These are phyloP conservation scores for Agriopis aurantiaria DNA, from an alignment of 2,888 invertebrate genomes.

Conservation along the genomic window DNA sequence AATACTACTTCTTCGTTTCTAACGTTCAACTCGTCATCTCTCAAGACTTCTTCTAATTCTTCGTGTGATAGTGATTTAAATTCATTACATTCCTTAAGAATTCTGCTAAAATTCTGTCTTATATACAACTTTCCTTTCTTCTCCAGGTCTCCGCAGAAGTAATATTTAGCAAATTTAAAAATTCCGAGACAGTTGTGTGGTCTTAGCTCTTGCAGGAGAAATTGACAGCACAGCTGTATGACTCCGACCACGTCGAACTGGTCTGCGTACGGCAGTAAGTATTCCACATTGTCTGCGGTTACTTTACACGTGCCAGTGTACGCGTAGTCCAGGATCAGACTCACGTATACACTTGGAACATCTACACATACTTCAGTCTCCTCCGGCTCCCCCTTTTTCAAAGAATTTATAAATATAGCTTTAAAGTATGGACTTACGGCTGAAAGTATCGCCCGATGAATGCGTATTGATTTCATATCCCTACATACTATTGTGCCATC, in stretches of 20 bases:
- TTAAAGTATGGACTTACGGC: constrained; percentile 91
- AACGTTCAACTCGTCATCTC: constrained; percentile 91
- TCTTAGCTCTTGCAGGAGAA: constrained; percentile 87
- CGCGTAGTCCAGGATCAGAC: constrained; percentile 90
- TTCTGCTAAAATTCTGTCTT: constrained; percentile 86
- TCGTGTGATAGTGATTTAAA: constrained; percentile 87
- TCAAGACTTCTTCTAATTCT: constrained; percentile 88
- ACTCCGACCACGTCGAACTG: constrained; percentile 91
- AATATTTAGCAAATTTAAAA: constrained; percentile 89
- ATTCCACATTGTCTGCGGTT: constrained; percentile 89
- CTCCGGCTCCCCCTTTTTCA: constrained; percentile 87
- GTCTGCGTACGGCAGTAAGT: constrained; percentile 90
- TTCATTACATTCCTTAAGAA: constrained; percentile 88
- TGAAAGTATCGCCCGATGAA: constrained; percentile 90
- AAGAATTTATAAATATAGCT: constrained; percentile 89
- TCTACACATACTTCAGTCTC: constrained; percentile 87
- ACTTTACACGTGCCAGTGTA: constrained; percentile 90
- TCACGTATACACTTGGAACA: constrained; percentile 87
- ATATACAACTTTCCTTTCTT: constrained; percentile 87
- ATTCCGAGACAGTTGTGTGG: constrained; percentile 91
- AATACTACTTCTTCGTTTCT: constrained; percentile 91
- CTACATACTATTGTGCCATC: constrained; percentile 89
- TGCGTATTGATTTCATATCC: constrained; percentile 87
- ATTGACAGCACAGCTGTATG: constrained; percentile 89
- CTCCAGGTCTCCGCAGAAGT: constrained; percentile 89